Evolutionary conservation across 2,113 vertebrate species (phyloP), one percentile per base, ranked within the genome.

Genomic region (Pollachius pollachius): DNA sequence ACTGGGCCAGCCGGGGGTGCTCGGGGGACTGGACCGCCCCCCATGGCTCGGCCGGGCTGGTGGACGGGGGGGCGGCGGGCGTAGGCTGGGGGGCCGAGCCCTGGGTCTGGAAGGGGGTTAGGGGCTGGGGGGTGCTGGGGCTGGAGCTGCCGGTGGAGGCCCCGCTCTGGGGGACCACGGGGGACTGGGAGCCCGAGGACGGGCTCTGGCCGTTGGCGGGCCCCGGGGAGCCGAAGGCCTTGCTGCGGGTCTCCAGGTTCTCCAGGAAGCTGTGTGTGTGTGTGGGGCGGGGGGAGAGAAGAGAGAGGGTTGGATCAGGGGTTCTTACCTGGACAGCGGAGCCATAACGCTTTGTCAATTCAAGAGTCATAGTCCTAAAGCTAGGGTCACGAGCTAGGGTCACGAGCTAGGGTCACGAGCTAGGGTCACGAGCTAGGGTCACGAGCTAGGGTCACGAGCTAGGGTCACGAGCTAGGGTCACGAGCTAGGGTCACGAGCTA

Each of bases 141-240:
- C 95, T 97, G 74, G 96, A 98, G 85, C 94, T 96, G 77, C 92
- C 94, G 0, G 96, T 95, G 0, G 96, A 97, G 0, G 92, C 80
- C 0, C 93, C 82, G n/a, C 94, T 94, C 0, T 89, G 92, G 5
- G 94, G 93, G 0, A 95, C 91, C 0, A 95, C 76, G 0, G 97
- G 97, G 0, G 97, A 99, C 91, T 97, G 97, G 21, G 96, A 97
- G 62, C 96, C 96, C 0, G 96, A 97, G 17, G 96, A 95, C 0
- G 95, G 95, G 83, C 94, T 98, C 81, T 98, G 97, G 19, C 95
- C 97, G 0, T 97, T 95, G 3, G 95, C 76, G 0, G 94, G 84
- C 4, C 89, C 86, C 0, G 96, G 94, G 0, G 94, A 94, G 0
- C 84, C 69, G 0, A 90, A 94, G 41, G 93, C 94, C 16, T 95